A percentile compares a stretch with the other conserved stretches of the same genome.
Conservation (phyloP, 2,888 invertebrate genomes). For the Tenthredo notha region DNA sequence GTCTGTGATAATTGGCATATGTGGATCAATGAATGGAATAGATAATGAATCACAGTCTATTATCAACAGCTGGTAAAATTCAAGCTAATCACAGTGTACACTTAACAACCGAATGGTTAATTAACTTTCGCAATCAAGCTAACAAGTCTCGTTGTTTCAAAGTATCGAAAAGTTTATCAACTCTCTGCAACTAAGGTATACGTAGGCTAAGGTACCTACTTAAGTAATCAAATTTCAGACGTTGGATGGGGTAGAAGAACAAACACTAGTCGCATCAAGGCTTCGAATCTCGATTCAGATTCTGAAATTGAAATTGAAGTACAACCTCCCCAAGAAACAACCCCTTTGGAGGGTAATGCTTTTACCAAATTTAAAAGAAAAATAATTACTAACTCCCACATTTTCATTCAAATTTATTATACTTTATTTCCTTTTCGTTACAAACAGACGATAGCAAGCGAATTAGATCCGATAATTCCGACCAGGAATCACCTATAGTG, state of each 20-base stretch:
- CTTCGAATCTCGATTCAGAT: slow-evolving; percentile 21
- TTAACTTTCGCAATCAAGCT: slow-evolving; percentile 37
- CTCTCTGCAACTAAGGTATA: neutral
- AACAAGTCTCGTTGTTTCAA: slow-evolving; percentile 41
- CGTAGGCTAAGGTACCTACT: slow-evolving; percentile 19
- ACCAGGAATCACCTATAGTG: slow-evolving; percentile 63
- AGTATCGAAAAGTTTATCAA: slow-evolving; percentile 14
- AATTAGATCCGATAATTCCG: slow-evolving; percentile 67
- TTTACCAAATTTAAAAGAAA: neutral
- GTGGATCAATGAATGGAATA: neutral
- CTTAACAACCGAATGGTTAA: slow-evolving; percentile 19
- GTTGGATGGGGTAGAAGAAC: slow-evolving; percentile 1
- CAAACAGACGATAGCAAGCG: slow-evolving; percentile 67
- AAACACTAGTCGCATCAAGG: slow-evolving; percentile 39
- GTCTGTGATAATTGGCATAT: neutral
- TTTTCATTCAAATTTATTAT: neutral
- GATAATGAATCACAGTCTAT: neutral
- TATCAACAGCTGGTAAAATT: slow-evolving; percentile 13
- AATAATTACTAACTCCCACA: neutral
- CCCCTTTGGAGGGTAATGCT: slow-evolving; percentile 21
- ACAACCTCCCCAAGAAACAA: neutral
- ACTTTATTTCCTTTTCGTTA: neutral
- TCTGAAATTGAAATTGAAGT: slow-evolving; percentile 29
- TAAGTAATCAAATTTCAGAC: slow-evolving; percentile 48
- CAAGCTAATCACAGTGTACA: neutral